phyloP scores from a whole-genome alignment of 2,113 vertebrate species.

The Pterocles gutturalis region DNA sequence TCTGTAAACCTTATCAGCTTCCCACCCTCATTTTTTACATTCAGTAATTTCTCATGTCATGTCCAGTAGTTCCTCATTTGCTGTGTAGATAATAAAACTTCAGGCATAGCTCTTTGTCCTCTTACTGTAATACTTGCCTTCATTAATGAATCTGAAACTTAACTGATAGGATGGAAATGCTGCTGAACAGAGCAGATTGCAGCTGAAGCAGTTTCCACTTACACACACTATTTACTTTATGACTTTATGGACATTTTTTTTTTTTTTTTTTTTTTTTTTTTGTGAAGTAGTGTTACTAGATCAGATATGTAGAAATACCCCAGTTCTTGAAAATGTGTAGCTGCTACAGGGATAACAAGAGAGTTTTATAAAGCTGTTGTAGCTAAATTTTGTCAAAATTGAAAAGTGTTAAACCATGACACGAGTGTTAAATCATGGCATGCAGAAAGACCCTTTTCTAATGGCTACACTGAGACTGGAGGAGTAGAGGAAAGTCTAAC shows the following conservation, averaged over 20 bases:
- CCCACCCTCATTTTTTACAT: not conserved
- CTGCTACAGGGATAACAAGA: not conserved
- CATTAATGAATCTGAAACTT: not conserved
- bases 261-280: constrained; percentile 5
- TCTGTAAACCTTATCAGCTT: not conserved
- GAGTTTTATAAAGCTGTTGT: not conserved
- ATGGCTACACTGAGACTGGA: not conserved
- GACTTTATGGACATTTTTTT: not conserved
- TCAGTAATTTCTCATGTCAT: not conserved
- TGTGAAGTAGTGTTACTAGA: not conserved
- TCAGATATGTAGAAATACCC: not conserved
- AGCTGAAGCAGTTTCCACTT: not conserved
- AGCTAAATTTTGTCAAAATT: not conserved
- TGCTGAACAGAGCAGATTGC: not conserved
- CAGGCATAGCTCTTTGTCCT: not conserved
- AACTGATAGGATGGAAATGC: not conserved
- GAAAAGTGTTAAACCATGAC: not conserved
- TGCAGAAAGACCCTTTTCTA: not conserved
- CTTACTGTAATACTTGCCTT: not conserved
- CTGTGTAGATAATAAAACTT: not conserved
- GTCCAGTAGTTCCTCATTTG: not conserved
- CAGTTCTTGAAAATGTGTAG: not conserved
- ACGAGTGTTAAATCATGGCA: fast-evolving
- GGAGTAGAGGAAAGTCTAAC: not conserved
- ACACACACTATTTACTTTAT: not conserved